Evolutionary conservation across 2,113 vertebrate species (phyloP), one percentile per base, ranked within the genome.

Genomic region (Pelecanus crispus): DNA sequence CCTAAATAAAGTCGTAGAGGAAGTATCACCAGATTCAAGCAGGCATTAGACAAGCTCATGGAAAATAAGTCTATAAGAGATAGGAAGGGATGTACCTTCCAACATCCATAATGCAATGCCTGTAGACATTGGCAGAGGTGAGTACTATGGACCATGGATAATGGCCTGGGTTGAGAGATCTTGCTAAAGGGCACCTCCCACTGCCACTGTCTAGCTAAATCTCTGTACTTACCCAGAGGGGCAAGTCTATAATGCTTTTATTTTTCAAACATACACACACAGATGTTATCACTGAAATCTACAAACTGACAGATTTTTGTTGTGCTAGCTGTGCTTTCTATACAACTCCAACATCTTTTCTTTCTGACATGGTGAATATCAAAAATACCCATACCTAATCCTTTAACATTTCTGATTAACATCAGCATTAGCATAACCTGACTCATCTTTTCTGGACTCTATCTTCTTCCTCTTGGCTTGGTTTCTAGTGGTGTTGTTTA

Each of bases 161-260:
- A n/a, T 5, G 7, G 6, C 19, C 24, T 82, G 19, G 0, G 0
- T 25, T 78, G 34, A 71, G 65, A 40, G 13, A 6, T 58, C 34
- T 38, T 75, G 19, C 14, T 42, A 62, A 74, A 70, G 7, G 66
- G 5, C 26, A 26, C 4, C 9, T 70, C 8, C 7, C 9, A 5
- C 13, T 53, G 31, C 24, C 50, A 34, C 28, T 36, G 31, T 6
- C 22, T 47, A 11, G 5, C 18, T 45, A 38, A 75, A 59, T 19
- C 3, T 0, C 32, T 63, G 28, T 21, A 15, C 13, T 58, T 49
- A 52, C 9, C 6, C 9, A 63, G 8, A 55, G 10, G 2, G 11
- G 1, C 8, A 20, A 36, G 8, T 22, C 11, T 38, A 6, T 8
- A 32, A 20, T 49, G 6, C 7, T 42, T 28, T 17, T 53, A 13